Evolutionary conservation across 2,113 vertebrate genomes (phyloP).

Genomic region (Vulpes vulpes): DNA sequence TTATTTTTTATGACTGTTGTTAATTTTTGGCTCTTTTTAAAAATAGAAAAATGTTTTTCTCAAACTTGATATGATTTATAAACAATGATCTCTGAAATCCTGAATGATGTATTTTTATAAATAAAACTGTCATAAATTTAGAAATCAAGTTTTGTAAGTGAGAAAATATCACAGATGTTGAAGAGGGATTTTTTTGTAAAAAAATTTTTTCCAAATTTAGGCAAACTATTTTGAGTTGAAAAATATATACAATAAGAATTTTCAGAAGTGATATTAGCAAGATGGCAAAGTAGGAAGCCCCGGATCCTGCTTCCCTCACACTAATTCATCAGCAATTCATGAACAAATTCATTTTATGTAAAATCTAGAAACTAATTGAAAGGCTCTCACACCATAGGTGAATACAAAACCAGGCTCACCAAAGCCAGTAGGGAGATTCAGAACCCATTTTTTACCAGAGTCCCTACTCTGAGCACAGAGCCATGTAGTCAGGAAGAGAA

Average conservation of each 20-base stretch:
- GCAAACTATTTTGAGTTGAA: neutral
- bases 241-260: neutral
- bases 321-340: neutral
- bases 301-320: neutral
- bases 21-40: constrained; percentile 39
- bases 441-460: neutral
- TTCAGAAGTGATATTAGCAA: neutral
- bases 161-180: constrained; percentile 9
- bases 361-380: neutral
- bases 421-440: neutral
- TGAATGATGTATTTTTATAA: neutral
- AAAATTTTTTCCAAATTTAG: neutral
- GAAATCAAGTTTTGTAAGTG: constrained; percentile 47
- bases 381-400: neutral
- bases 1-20: constrained; percentile 54
- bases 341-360: neutral
- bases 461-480: neutral
- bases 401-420: neutral
- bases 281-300: neutral
- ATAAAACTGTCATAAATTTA: constrained; percentile 33
- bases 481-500: neutral
- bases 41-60: constrained; percentile 20
- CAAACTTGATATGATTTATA: constrained; percentile 23
- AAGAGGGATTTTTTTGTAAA: neutral
- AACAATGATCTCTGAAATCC: neutral